Percentiles rank a stretch among this genome's conserved stretches.
These are phyloP conservation scores for Pseudomyrmex pallidus DNA, from an alignment of 1,140 invertebrate genomes.

Conservation along the genomic window DNA sequence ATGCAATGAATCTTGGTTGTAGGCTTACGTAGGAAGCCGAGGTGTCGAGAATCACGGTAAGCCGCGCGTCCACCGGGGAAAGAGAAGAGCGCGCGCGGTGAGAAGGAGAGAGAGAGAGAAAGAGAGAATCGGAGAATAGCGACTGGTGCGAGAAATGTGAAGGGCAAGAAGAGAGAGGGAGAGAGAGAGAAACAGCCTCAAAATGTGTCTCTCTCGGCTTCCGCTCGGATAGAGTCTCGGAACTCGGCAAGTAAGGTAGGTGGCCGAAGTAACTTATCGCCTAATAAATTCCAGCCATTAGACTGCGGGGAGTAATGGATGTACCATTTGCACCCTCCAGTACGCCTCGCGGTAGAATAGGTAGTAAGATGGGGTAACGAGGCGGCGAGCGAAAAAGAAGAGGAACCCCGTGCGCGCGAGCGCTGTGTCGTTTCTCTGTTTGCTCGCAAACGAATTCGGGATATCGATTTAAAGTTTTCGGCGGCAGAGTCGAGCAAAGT, in stretches of 20 bases:
- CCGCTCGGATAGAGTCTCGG: slow-evolving; percentile 68
- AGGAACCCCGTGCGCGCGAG: slow-evolving; percentile 27
- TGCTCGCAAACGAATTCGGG: slow-evolving; percentile 55
- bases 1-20: slow-evolving; percentile 63
- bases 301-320: slow-evolving; percentile 79
- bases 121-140: slow-evolving; percentile 10
- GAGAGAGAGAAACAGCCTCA: slow-evolving; percentile 46
- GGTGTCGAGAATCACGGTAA: slow-evolving; percentile 66
- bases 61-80: slow-evolving; percentile 59
- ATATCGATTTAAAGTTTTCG: slow-evolving; percentile 74
- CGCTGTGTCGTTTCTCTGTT: slow-evolving; percentile 31
- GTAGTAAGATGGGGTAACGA: slow-evolving; percentile 26
- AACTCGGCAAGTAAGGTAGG: slow-evolving; percentile 73
- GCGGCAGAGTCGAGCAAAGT: slow-evolving; percentile 58
- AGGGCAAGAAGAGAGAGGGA: background rate
- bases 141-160: no score
- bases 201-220: slow-evolving; percentile 72
- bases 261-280: slow-evolving; percentile 78
- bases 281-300: slow-evolving; percentile 82
- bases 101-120: background rate
- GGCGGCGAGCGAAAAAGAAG: background rate
- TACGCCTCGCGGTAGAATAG: slow-evolving; percentile 63
- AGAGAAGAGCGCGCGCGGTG: slow-evolving; percentile 1
- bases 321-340: slow-evolving; percentile 77
- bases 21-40: slow-evolving; percentile 52